phyloP scores from a whole-genome alignment of 2,113 vertebrate genomes.

The Thunnus maccoyii region DNA sequence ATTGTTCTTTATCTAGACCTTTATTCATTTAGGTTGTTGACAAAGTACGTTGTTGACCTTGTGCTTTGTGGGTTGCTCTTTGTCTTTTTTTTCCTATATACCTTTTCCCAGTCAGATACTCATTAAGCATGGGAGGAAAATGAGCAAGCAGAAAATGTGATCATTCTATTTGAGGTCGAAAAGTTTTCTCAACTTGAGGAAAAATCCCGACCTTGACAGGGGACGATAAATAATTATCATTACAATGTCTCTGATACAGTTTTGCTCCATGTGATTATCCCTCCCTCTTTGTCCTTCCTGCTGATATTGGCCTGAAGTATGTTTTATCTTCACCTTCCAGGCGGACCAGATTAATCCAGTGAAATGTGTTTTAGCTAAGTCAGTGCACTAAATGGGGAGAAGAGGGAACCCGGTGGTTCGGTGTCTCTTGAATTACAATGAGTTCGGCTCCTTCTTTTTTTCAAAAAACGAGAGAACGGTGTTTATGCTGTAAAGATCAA shows the following conservation, averaged over 20 bases:
- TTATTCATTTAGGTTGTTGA: slow-evolving; percentile 67
- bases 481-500: slow-evolving; percentile 73
- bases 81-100: background rate
- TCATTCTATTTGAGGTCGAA: slow-evolving; percentile 12
- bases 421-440: slow-evolving; percentile 65
- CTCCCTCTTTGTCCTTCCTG: slow-evolving; percentile 62
- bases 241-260: slow-evolving; percentile 68
- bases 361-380: slow-evolving; percentile 78
- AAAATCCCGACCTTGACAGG: slow-evolving; percentile 68
- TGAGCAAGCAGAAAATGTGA: slow-evolving; percentile 12
- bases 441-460: slow-evolving; percentile 34
- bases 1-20: slow-evolving; percentile 78
- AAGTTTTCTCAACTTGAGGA: slow-evolving; percentile 43
- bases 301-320: slow-evolving; percentile 72
- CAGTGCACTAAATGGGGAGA: slow-evolving; percentile 62
- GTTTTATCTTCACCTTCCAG: slow-evolving; percentile 82
- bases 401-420: slow-evolving; percentile 54
- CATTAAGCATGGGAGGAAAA: slow-evolving; percentile 21
- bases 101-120: slow-evolving; percentile 29
- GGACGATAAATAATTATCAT: slow-evolving; percentile 76
- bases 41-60: slow-evolving; percentile 66
- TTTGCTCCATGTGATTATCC: slow-evolving; percentile 67
- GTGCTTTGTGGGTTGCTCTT: slow-evolving; percentile 31
- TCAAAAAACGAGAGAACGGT: slow-evolving; percentile 22
- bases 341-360: slow-evolving; percentile 80